These are phyloP conservation scores for Otocyon megalotis DNA, from an alignment of 2,113 vertebrate species.

Conservation along the genomic window DNA sequence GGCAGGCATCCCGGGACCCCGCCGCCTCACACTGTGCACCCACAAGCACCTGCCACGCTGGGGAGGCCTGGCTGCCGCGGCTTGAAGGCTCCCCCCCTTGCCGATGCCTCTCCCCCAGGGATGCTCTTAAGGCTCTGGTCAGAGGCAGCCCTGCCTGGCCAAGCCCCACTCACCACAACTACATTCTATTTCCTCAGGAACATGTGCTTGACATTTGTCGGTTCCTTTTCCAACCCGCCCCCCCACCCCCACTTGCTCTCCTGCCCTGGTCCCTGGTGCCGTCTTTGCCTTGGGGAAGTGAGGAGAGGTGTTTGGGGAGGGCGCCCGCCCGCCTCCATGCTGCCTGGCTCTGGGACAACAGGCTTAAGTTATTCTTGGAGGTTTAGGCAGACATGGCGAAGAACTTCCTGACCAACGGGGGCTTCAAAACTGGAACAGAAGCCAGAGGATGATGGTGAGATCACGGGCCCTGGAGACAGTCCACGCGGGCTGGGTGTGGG, in stretches of 20 bases:
- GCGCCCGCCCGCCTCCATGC: neutral
- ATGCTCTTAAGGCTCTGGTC: neutral
- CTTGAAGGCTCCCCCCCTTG: neutral
- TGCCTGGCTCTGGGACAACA: neutral
- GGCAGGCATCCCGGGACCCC: neutral
- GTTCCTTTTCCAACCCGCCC: neutral
- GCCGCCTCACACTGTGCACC: neutral
- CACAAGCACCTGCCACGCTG: neutral
- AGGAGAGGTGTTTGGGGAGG: neutral
- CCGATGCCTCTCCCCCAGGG: neutral
- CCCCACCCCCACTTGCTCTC: neutral
- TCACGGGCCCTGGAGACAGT: neutral
- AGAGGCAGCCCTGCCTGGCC: neutral
- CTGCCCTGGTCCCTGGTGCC: neutral
- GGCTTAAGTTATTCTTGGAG: neutral
- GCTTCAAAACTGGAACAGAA: neutral
- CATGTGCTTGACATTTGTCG: constrained; percentile 30
- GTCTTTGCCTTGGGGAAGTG: neutral
- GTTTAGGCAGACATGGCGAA: neutral
- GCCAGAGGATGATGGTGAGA: neutral
- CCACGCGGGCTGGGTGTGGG: neutral
- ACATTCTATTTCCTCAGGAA: neutral
- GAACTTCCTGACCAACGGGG: neutral
- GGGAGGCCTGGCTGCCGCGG: neutral
- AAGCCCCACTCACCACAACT: neutral